These are phyloP conservation scores for Tachina lurida DNA, from an alignment of 2,888 invertebrate genomes.

Conservation along the genomic window DNA sequence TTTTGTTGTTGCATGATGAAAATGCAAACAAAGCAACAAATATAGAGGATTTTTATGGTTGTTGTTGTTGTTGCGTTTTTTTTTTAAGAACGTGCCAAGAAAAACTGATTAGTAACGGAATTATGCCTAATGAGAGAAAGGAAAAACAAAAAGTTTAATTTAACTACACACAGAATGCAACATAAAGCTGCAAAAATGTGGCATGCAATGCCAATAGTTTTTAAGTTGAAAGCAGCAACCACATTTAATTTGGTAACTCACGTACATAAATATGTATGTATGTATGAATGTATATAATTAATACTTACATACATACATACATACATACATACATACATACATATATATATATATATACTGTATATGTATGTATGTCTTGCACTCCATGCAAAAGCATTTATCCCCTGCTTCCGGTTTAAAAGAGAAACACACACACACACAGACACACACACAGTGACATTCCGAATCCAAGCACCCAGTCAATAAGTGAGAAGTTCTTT, in stretches of 20 bases:
- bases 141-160: conserved; percentile 31
- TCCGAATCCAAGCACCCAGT: background rate
- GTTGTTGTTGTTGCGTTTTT: conserved; percentile 33
- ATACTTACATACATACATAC: too few relatives aligned
- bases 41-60: conserved; percentile 21
- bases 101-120: conserved; percentile 69
- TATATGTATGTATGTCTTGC: too few relatives aligned
- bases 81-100: conserved; percentile 67
- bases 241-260: conserved; percentile 7
- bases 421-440: background rate
- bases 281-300: too few relatives aligned
- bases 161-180: conserved; percentile 29
- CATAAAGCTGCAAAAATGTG: conserved; percentile 52
- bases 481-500: conserved; percentile 9
- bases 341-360: too few relatives aligned
- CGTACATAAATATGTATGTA: background rate
- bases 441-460: background rate
- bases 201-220: conserved; percentile 58
- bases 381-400: conserved; percentile 19
- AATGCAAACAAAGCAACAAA: conserved; percentile 18
- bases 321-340: too few relatives aligned
- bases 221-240: conserved; percentile 32
- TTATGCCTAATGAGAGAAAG: conserved; percentile 59
- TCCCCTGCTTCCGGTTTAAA: conserved; percentile 58
- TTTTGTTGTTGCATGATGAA: conserved; percentile 51